Percentiles rank a stretch among this genome's conserved stretches.
phyloP scores from a whole-genome alignment of 1,140 invertebrate species.

The Potamilus streckersoni region DNA sequence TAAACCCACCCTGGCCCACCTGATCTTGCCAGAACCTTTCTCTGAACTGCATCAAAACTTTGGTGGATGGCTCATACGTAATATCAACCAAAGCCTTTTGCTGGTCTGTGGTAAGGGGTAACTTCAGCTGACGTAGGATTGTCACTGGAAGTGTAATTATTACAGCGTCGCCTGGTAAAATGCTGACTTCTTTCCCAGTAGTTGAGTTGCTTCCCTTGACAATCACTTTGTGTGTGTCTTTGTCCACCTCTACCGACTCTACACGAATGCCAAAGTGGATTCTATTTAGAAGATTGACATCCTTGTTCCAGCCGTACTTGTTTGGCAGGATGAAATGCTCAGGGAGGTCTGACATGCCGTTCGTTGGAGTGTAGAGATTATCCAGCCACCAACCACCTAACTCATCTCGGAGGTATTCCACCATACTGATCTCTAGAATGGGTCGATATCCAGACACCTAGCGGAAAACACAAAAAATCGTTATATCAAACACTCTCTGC shows the following conservation, averaged over 20 bases:
- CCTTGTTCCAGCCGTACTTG: conserved; percentile 16
- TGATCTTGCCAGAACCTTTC: conserved; percentile 38
- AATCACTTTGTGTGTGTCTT: conserved; percentile 1
- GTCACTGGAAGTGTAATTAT: conserved; percentile 32
- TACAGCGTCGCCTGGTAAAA: conserved; percentile 25
- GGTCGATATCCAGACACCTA: conserved; percentile 28
- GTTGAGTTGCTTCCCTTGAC: conserved; percentile 4
- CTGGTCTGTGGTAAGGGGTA: conserved; percentile 4
- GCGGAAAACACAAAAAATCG: no score
- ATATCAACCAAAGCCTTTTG: conserved; percentile 21
- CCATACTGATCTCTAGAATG: conserved; percentile 10
- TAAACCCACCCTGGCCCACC: conserved; percentile 30
- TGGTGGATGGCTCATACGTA: conserved; percentile 27
- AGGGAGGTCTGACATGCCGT: conserved; percentile 31
- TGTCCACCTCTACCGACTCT: conserved; percentile 1
- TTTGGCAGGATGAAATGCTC: conserved; percentile 28
- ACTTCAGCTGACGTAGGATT: conserved; percentile 27
- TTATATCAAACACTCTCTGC: no score
- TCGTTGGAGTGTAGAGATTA: conserved; percentile 21
- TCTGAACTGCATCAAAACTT: conserved; percentile 30
- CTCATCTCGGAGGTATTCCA: conserved; percentile 20
- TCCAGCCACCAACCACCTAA: conserved; percentile 35
- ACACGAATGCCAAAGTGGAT: conserved; percentile 10
- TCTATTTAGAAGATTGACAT: conserved; percentile 19
- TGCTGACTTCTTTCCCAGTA: conserved; percentile 10